Evolutionary conservation across 2,113 vertebrate species (phyloP).

Genomic region (Tursiops truncatus): DNA sequence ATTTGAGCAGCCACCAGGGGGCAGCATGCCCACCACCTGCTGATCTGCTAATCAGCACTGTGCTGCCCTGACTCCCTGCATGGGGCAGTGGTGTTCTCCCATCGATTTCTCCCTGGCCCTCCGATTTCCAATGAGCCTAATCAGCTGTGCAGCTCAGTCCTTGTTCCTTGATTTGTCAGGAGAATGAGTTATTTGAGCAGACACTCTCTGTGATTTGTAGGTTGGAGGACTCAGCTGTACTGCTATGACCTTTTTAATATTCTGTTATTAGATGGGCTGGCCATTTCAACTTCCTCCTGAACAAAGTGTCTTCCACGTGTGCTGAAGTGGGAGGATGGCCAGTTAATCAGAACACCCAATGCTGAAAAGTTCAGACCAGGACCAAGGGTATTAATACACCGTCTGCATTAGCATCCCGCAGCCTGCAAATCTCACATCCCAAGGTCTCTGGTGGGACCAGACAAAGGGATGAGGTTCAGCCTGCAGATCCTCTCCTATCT

Average conservation of each 20-base stretch:
- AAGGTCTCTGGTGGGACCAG: background rate
- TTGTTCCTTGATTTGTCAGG: conserved; percentile 69
- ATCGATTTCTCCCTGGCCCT: conserved; percentile 38
- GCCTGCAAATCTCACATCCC: background rate
- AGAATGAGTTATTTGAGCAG: conserved; percentile 69
- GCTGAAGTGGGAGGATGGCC: conserved; percentile 48
- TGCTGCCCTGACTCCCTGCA: background rate
- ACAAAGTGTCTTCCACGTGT: conserved; percentile 47
- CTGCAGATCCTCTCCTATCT: background rate
- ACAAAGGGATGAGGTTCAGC: background rate
- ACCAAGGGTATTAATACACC: background rate
- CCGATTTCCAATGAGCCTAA: conserved; percentile 57
- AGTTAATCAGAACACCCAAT: conserved; percentile 58
- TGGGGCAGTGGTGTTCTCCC: background rate
- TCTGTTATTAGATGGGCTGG: conserved; percentile 72
- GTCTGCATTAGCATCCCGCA: background rate
- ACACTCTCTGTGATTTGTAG: conserved; percentile 70
- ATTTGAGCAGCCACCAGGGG: conserved; percentile 37
- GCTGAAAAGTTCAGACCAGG: conserved; percentile 62
- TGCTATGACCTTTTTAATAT: conserved; percentile 78
- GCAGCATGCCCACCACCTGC: background rate
- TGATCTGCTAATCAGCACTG: background rate
- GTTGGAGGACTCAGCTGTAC: conserved; percentile 66
- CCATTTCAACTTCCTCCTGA: conserved; percentile 57
- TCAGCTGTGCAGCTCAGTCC: conserved; percentile 55